Evolutionary conservation across 2,888 invertebrate genomes (phyloP), one percentile per base, ranked within the genome.

Genomic region (Drosophila meridionalis): DNA sequence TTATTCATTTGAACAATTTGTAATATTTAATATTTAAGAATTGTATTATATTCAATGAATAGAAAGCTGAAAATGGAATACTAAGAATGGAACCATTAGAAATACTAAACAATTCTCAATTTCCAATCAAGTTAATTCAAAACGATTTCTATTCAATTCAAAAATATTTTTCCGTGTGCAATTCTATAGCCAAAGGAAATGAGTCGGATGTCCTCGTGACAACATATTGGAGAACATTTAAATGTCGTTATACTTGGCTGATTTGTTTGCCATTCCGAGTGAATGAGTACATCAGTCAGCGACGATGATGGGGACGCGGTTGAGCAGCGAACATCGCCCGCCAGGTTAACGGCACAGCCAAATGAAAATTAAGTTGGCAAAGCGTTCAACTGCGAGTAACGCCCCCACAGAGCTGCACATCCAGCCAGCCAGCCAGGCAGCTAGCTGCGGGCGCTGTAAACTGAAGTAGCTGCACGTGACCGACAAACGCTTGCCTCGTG

Each of bases 401-500:
- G 69, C 71, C 58, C 47, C 47, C 48, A 26, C 28, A 36, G 34
- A 52, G 52, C 8, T 9, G 30, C n/a, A n/a, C 38, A 12, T 12
- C 36, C 40, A 57, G 28, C 26, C 60, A 38, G 20, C 1, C 20
- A 20, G 1, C 20, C 20, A 20, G 20, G 20, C 40, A 57, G 28
- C 26, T 57, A 38, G 38, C 57, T 53, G 40, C 38, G n/a, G 43
- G 56, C 67, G 60, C 55, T 68, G 73, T 83, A 69, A 87, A 75
- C 73, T 87, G 83, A 89, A 86, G 89, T 87, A 76, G 76, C 56
- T 66, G 85, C 85, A 85, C 85, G 85, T 85, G 89, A 82, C 89
- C 82, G 80, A 77, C 89, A 89, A 89, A 82, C 87, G 89, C 63
- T 82, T 61, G 69, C 65, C 60, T 66, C 30, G 38, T 62, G 45